These are phyloP conservation scores for Heliconius charithonia DNA, from an alignment of 2,888 invertebrate genomes.

Conservation along the genomic window DNA sequence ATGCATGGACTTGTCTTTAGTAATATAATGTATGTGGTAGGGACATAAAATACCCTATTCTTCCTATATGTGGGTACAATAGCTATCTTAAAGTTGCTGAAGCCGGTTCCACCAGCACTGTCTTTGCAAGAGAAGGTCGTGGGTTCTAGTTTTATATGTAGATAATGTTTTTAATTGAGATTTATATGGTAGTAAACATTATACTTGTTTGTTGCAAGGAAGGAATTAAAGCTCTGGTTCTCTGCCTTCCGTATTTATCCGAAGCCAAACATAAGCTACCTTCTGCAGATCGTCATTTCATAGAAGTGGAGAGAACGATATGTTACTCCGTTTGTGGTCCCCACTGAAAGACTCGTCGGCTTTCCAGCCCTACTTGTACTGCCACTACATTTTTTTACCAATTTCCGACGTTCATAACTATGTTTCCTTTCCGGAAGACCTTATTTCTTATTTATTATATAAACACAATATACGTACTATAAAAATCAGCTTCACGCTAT, in stretches of 20 bases:
- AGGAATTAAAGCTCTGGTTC: neutral
- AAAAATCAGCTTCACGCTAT: too few relatives aligned
- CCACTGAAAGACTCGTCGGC: too few relatives aligned
- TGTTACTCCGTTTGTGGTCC: neutral
- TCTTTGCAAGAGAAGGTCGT: neutral
- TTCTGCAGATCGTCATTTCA: neutral
- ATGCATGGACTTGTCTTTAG: conserved; percentile 34
- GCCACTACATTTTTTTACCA: neutral
- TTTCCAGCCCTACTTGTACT: neutral
- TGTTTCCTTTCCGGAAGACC: neutral
- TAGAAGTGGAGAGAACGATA: neutral
- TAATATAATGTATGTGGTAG: conserved; percentile 25
- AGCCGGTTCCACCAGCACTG: neutral
- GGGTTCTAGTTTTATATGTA: neutral
- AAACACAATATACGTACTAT: too few relatives aligned
- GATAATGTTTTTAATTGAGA: too few relatives aligned
- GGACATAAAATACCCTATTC: conserved; percentile 16
- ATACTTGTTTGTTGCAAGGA: too few relatives aligned
- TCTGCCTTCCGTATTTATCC: neutral
- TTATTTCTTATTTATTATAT: neutral
- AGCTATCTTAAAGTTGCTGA: neutral
- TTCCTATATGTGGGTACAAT: conserved; percentile 5
- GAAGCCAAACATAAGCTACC: neutral
- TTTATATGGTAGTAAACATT: too few relatives aligned
- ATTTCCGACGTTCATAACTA: too few relatives aligned